phyloP scores from a whole-genome alignment of 1,140 invertebrate species.

The Drosophila nebulosa region DNA sequence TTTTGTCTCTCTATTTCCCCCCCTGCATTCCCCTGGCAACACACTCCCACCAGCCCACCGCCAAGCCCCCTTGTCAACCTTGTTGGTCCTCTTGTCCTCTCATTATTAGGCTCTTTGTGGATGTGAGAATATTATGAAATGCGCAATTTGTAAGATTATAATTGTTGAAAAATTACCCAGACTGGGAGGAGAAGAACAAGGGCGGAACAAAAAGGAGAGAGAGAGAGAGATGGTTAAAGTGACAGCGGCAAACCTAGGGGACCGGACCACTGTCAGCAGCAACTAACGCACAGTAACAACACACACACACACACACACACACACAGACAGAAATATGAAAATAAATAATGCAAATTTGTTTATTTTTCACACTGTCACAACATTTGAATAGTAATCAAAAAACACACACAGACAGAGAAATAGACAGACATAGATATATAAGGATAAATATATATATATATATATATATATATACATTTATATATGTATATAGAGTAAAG shows the following conservation, averaged over 20 bases:
- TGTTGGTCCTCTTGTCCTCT: not conserved
- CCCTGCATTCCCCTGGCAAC: not conserved
- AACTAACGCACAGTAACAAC: not conserved
- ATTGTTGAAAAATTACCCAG: constrained; percentile 36
- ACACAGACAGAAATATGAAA: constrained; percentile 38
- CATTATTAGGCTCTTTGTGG: constrained; percentile 6
- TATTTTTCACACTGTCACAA: constrained; percentile 67
- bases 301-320: constrained; percentile 16
- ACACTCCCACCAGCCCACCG: not conserved
- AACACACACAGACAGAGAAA: constrained; percentile 5
- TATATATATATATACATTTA: not conserved
- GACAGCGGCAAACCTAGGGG: not conserved
- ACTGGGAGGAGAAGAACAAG: not conserved
- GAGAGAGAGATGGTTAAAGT: not conserved
- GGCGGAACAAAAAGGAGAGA: not conserved
- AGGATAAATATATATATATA: not conserved
- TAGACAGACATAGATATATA: constrained; percentile 10
- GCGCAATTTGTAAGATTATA: constrained; percentile 45
- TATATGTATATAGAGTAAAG: not conserved
- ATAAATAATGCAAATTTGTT: constrained; percentile 71
- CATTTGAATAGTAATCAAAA: constrained; percentile 68
- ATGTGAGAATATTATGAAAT: constrained; percentile 35
- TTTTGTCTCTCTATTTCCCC: not conserved
- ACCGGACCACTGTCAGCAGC: not conserved
- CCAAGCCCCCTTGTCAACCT: not conserved